phyloP scores from a whole-genome alignment of 2,113 vertebrate species.

The Marcusenius ussheri region DNA sequence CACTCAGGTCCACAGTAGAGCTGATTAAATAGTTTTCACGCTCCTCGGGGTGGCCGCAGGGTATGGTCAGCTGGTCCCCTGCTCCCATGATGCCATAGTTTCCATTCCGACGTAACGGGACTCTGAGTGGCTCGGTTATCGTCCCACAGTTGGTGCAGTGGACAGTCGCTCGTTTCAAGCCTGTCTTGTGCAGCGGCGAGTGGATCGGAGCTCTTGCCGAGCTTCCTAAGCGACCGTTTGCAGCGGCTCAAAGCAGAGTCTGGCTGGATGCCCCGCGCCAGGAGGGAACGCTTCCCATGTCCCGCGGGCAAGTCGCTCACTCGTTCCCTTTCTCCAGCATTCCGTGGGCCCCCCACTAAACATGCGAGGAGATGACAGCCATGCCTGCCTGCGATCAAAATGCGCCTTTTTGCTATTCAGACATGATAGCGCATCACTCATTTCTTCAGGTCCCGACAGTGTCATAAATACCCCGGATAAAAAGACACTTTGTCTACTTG shows the following conservation, averaged over 20 bases:
- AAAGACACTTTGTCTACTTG: constrained; percentile 47
- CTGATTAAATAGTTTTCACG: neutral
- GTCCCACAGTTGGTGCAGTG: neutral
- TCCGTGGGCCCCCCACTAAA: constrained; percentile 34
- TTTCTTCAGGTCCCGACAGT: constrained; percentile 43
- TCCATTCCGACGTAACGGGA: neutral
- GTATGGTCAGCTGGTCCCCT: neutral
- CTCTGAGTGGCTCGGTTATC: neutral
- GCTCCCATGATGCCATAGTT: neutral
- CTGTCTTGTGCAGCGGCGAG: neutral
- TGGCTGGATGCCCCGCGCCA: neutral
- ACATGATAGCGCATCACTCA: constrained; percentile 32
- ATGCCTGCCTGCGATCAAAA: constrained; percentile 43
- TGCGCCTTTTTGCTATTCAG: constrained; percentile 32
- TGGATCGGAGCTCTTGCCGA: neutral
- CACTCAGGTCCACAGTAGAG: neutral
- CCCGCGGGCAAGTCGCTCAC: constrained; percentile 41
- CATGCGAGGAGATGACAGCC: constrained; percentile 47
- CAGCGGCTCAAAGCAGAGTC: neutral
- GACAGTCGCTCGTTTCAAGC: neutral
- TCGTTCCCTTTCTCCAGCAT: constrained; percentile 41
- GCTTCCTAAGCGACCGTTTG: constrained; percentile 3
- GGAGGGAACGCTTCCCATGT: constrained; percentile 20
- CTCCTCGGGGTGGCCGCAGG: neutral
- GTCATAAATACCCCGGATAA: constrained; percentile 57